Conservation (phyloP, 2,797 vertebrate species). For the Poeciliopsis turneri region DNA sequence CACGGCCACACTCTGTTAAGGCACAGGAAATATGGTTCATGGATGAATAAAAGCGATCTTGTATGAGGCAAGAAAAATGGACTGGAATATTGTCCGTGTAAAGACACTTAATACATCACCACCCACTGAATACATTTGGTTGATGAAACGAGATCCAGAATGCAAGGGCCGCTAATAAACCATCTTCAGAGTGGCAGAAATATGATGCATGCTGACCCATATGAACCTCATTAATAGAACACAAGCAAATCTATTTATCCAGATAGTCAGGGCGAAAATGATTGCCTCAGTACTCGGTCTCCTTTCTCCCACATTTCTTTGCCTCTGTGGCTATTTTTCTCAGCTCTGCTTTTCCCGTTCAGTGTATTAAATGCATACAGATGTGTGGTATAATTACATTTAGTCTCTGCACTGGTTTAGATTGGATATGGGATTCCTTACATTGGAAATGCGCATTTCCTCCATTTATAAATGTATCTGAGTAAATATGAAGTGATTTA, state of each 20-base stretch:
- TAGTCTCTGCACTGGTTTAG: neutral
- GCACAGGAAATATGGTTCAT: constrained; percentile 2
- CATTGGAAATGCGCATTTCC: neutral
- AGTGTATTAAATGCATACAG: constrained; percentile 2
- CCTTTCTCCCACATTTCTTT: constrained; percentile 31
- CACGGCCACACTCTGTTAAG: constrained; percentile 12
- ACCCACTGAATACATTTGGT: constrained; percentile 63
- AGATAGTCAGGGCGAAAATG: constrained; percentile 70
- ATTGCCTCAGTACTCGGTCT: constrained; percentile 68
- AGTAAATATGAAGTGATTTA: neutral
- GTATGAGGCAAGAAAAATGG: constrained; percentile 41
- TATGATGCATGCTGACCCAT: constrained; percentile 73
- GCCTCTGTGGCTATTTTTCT: constrained; percentile 14
- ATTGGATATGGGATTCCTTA: neutral
- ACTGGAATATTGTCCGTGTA: constrained; percentile 54
- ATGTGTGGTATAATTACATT: constrained; percentile 13
- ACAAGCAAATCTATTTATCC: constrained; percentile 79
- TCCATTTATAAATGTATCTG: neutral
- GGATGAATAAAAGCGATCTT: constrained; percentile 36
- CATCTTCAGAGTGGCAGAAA: constrained; percentile 70
- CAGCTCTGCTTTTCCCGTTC: neutral
- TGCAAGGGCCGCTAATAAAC: constrained; percentile 69
- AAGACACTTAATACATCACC: constrained; percentile 67
- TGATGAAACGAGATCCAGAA: constrained; percentile 73
- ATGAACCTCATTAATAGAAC: constrained; percentile 78